phyloP scores from a whole-genome alignment of 2,797 vertebrate species.

The Gymnoscopelus braueri region DNA sequence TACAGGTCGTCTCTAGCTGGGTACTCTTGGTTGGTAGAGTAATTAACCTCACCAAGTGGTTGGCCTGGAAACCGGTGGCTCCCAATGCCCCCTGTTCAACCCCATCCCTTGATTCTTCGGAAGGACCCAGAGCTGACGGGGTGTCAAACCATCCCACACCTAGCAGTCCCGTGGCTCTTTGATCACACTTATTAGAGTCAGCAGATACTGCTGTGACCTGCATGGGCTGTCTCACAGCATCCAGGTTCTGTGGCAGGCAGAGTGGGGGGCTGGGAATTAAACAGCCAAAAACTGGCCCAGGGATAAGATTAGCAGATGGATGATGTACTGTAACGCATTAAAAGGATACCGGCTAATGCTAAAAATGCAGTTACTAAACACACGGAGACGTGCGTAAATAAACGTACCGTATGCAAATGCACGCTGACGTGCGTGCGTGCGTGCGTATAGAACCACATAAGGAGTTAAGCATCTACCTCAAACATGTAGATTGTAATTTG shows the following conservation, averaged over 20 bases:
- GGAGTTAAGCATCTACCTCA: too few species aligned
- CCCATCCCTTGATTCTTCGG: conserved; percentile 56
- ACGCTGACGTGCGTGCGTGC: too few species aligned
- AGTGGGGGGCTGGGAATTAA: conserved; percentile 16
- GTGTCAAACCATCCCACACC: conserved; percentile 52
- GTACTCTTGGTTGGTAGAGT: conserved; percentile 61
- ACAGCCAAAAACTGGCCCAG: conserved; percentile 5
- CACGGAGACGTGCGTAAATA: too few species aligned
- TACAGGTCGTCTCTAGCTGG: conserved; percentile 55
- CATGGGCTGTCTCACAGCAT: conserved; percentile 29
- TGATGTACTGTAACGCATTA: background rate
- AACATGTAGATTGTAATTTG: too few species aligned
- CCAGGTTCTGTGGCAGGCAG: conserved; percentile 24
- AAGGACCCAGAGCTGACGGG: conserved; percentile 58
- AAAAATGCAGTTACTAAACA: too few species aligned
- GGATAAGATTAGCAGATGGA: background rate
- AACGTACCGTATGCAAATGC: too few species aligned
- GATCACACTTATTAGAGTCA: conserved; percentile 67
- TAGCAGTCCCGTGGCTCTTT: conserved; percentile 30
- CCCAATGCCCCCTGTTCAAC: conserved; percentile 50
- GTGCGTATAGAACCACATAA: too few species aligned
- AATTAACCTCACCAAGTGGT: conserved; percentile 73
- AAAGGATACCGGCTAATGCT: too few species aligned
- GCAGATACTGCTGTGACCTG: conserved; percentile 45
- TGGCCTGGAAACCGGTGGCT: conserved; percentile 62